Percentiles rank a stretch among this genome's conserved stretches.
Evolutionary conservation across 2,888 invertebrate species (phyloP).

Genomic region (Caenorhabditis panamensis): DNA sequence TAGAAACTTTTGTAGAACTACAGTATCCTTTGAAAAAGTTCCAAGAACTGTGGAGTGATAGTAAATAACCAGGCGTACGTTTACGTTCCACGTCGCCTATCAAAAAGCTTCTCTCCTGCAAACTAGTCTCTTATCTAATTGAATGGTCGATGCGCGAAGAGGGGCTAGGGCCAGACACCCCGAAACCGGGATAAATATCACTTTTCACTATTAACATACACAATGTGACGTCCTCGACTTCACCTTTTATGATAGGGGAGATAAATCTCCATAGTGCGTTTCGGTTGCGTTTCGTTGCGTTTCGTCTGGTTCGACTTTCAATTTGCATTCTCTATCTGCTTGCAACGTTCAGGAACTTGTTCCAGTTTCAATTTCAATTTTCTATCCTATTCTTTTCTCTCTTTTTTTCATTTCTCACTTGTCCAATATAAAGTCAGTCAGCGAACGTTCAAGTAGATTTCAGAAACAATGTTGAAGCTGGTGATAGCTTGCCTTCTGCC

Average conservation of each 20-base stretch:
- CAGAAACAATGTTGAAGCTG: constrained; percentile 48
- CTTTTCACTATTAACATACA: constrained; percentile 36
- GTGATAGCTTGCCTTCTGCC: constrained; percentile 56
- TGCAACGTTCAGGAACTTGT: constrained; percentile 39
- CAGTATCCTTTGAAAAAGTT: no score
- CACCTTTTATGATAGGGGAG: constrained; percentile 43
- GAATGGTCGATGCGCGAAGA: constrained; percentile 17
- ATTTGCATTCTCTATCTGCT: constrained; percentile 26
- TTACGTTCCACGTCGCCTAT: constrained; percentile 31
- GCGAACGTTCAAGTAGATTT: constrained; percentile 5
- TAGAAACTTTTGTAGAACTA: no score
- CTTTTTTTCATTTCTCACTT: no score
- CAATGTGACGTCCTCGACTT: constrained; percentile 32
- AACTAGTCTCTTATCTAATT: constrained; percentile 52
- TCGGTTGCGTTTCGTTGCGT: constrained; percentile 15
- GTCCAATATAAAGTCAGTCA: no score
- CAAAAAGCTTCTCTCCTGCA: constrained; percentile 23
- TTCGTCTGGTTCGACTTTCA: neutral
- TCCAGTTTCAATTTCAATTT: constrained; percentile 30
- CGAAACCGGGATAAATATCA: constrained; percentile 51
- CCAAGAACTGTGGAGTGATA: neutral
- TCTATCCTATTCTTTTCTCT: neutral
- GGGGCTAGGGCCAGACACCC: constrained; percentile 40
- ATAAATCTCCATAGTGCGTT: constrained; percentile 22
- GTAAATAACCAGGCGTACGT: constrained; percentile 4